phyloP scores from a whole-genome alignment of 1,140 invertebrate species.

The Drosophila neocordata region DNA sequence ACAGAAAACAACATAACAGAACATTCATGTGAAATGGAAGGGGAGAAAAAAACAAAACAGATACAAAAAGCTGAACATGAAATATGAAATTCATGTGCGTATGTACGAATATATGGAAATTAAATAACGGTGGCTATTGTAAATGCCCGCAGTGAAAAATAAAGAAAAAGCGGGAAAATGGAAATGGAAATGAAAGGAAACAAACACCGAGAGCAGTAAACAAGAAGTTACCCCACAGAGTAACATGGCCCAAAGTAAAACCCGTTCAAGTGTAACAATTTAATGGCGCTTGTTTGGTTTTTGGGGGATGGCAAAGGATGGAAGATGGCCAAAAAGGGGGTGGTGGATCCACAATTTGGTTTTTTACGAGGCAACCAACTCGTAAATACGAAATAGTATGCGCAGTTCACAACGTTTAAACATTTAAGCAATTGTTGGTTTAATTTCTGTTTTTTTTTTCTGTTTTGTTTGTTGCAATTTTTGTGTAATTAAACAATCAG shows the following conservation, averaged over 20 bases:
- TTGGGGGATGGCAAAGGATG: slow-evolving; percentile 18
- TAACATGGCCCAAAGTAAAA: slow-evolving; percentile 75
- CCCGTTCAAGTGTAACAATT: slow-evolving; percentile 82
- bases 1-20: slow-evolving; percentile 44
- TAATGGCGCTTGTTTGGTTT: slow-evolving; percentile 73
- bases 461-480: slow-evolving; percentile 54
- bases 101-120: slow-evolving; percentile 59
- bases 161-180: slow-evolving; percentile 7
- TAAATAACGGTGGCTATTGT: slow-evolving; percentile 47
- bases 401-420: background rate
- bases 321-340: slow-evolving; percentile 4
- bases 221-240: slow-evolving; percentile 36
- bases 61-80: slow-evolving; percentile 15
- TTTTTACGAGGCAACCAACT: slow-evolving; percentile 7
- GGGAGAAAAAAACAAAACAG: slow-evolving; percentile 24
- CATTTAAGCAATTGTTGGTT: background rate
- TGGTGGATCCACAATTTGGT: background rate
- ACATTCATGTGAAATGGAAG: slow-evolving; percentile 17
- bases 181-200: background rate
- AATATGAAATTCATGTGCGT: slow-evolving; percentile 74
- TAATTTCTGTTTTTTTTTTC: background rate
- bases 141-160: slow-evolving; percentile 41
- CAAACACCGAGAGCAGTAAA: slow-evolving; percentile 28
- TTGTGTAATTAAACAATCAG: slow-evolving; percentile 76
- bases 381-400: slow-evolving; percentile 13